phyloP scores from a whole-genome alignment of 2,113 vertebrate species.

The Bagarius yarrelli region DNA sequence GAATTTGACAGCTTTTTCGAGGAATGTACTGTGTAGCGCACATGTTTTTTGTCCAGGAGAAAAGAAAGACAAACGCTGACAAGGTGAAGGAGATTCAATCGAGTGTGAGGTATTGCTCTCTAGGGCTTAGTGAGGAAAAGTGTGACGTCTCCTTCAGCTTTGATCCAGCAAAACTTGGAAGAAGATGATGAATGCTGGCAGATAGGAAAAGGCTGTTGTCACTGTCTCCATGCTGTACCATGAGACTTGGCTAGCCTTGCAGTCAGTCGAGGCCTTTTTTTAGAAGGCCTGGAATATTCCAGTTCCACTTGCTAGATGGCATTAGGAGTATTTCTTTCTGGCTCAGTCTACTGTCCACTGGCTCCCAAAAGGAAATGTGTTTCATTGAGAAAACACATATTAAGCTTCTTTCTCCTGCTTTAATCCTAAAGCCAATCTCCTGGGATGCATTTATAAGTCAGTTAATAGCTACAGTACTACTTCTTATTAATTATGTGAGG shows the following conservation, averaged over 20 bases:
- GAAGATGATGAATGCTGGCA: conserved; percentile 41
- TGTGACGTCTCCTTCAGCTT: conserved; percentile 11
- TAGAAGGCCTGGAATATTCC: conserved; percentile 42
- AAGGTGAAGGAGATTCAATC: neutral
- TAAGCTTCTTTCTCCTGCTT: conserved; percentile 21
- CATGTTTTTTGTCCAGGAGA: conserved; percentile 21
- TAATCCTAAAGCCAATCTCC: conserved; percentile 26
- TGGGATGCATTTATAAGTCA: conserved; percentile 39
- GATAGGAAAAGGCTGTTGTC: conserved; percentile 36
- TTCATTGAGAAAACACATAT: conserved; percentile 33
- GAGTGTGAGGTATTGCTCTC: conserved; percentile 6
- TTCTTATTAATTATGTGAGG: conserved; percentile 39
- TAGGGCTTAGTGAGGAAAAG: conserved; percentile 24
- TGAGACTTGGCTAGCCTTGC: conserved; percentile 31
- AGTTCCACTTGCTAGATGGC: conserved; percentile 30
- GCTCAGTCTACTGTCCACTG: conserved; percentile 15
- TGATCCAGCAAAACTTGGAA: conserved; percentile 33
- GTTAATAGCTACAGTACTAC: conserved; percentile 34
- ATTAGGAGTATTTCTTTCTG: conserved; percentile 27
- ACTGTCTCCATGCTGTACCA: conserved; percentile 27
- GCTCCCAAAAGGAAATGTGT: conserved; percentile 32
- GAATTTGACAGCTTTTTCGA: neutral
- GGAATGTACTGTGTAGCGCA: neutral
- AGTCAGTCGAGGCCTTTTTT: conserved; percentile 19
- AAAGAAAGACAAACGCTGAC: neutral